Evolutionary conservation across 2,113 vertebrate genomes (phyloP).

Genomic region (Heterocephalus glaber): DNA sequence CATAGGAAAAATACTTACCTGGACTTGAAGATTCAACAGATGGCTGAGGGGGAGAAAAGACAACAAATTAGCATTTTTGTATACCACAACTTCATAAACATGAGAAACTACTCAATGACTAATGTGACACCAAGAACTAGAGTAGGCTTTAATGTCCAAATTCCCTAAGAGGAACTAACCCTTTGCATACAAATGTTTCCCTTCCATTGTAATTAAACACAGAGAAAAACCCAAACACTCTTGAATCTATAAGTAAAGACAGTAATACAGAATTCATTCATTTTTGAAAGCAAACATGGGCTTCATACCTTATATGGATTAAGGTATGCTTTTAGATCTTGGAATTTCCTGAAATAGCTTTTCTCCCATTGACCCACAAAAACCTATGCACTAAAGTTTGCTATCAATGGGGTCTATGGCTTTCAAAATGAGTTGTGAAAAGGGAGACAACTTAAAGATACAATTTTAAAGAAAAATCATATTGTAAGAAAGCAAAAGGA

Average conservation of each 20-base stretch:
- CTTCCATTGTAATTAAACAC: neutral
- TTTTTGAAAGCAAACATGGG: constrained; percentile 53
- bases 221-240: constrained; percentile 23
- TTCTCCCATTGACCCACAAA: neutral
- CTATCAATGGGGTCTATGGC: constrained; percentile 32
- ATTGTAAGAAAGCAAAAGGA: constrained; percentile 30
- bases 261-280: constrained; percentile 8
- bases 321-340: constrained; percentile 14
- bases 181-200: neutral
- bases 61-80: constrained; percentile 79
- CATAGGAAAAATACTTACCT: constrained; percentile 87
- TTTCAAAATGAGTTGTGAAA: constrained; percentile 32
- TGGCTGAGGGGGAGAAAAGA: constrained; percentile 86
- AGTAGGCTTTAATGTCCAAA: neutral
- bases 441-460: constrained; percentile 1
- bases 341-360: constrained; percentile 46
- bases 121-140: neutral
- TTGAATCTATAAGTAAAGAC: constrained; percentile 30
- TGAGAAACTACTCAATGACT: constrained; percentile 52
- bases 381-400: neutral
- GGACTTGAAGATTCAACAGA: constrained; percentile 96
- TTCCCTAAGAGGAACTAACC: neutral
- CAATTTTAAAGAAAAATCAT: constrained; percentile 39
- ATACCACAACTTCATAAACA: neutral
- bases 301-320: neutral